A percentile compares a stretch with the other conserved stretches of the same genome.
phyloP scores from a whole-genome alignment of 2,113 vertebrate genomes.

The Epinephelus lanceolatus region DNA sequence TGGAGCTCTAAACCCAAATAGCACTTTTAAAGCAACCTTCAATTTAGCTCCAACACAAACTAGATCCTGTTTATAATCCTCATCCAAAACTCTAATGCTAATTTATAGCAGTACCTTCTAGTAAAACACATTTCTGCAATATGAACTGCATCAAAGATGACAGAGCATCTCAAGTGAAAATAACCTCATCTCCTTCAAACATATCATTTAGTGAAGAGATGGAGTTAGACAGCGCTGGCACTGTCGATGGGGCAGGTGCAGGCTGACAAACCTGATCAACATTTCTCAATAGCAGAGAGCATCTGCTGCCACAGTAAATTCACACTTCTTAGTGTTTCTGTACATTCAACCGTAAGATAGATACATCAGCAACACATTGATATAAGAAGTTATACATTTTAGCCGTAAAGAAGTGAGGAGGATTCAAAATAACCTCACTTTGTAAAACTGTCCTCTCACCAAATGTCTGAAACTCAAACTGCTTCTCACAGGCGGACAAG shows the following conservation, averaged over 20 bases:
- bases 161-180: neutral
- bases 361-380: neutral
- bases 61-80: neutral
- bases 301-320: slow-evolving; percentile 12
- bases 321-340: neutral
- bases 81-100: neutral
- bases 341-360: neutral
- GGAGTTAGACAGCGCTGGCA: slow-evolving; percentile 26
- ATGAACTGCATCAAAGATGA: neutral
- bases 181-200: neutral
- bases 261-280: slow-evolving; percentile 51
- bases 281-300: neutral
- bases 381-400: neutral
- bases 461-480: slow-evolving; percentile 48
- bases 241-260: slow-evolving; percentile 29
- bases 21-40: neutral
- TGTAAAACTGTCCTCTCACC: slow-evolving; percentile 50
- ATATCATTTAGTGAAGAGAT: slow-evolving; percentile 22
- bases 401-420: neutral
- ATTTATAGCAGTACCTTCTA: neutral
- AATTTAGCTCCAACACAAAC: neutral
- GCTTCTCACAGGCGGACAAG: slow-evolving; percentile 43
- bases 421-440: slow-evolving; percentile 14
- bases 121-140: neutral
- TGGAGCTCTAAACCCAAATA: neutral